Percentiles rank a stretch among this genome's conserved stretches.
Evolutionary conservation across 2,113 vertebrate species (phyloP).

Genomic region (Urocynchramus pylzowi): DNA sequence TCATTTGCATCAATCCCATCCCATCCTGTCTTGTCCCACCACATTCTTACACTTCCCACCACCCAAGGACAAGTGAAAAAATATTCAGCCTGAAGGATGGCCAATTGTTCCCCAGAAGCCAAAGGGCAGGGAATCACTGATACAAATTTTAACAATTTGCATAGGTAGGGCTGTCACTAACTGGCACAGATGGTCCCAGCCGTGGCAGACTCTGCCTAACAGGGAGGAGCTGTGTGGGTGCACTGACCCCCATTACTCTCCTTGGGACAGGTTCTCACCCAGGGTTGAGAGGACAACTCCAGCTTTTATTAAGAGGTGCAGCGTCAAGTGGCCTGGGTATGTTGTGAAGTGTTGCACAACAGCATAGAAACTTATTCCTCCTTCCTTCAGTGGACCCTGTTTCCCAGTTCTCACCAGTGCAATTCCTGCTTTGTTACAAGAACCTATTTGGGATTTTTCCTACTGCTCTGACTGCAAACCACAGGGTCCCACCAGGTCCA

Average conservation of each 20-base stretch:
- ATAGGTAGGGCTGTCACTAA: neutral
- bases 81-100: neutral
- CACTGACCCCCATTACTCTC: neutral
- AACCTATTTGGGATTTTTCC: neutral
- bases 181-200: neutral
- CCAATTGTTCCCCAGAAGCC: neutral
- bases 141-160: neutral
- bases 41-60: accelerated
- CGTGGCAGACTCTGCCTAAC: neutral
- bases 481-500: accelerated
- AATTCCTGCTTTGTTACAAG: neutral
- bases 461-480: neutral
- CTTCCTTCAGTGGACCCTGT: neutral
- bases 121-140: neutral
- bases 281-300: neutral
- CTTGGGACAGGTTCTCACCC: neutral
- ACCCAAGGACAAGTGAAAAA: neutral
- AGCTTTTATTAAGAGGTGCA: neutral
- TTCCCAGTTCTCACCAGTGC: neutral
- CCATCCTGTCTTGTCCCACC: neutral
- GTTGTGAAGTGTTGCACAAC: neutral
- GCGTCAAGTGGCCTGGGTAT: neutral
- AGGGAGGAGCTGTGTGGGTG: accelerated
- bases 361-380: neutral
- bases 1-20: neutral